Percentiles rank a stretch among this genome's conserved stretches.
Conservation (phyloP, 2,113 vertebrate genomes). For the Tragulus kanchil region DNA sequence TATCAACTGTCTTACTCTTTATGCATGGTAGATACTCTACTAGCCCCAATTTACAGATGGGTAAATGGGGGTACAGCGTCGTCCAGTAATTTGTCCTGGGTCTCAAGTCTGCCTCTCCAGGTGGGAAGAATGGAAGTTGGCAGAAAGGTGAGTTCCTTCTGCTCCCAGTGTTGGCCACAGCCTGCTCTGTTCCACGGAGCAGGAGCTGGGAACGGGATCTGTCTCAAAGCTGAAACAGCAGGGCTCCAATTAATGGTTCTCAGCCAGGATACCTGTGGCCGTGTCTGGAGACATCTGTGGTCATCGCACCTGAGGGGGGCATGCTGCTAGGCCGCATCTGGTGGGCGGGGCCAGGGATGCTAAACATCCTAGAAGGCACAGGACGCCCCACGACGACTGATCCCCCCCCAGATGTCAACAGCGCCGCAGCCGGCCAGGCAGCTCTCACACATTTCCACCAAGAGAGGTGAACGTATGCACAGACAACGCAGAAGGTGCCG, state of each 20-base stretch:
- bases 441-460: not conserved
- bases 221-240: not conserved
- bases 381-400: rapidly evolving
- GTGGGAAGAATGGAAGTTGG: not conserved
- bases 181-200: not conserved
- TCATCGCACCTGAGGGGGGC: not conserved
- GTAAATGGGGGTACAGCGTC: not conserved
- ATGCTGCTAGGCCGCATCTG: not conserved
- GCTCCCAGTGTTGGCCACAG: not conserved
- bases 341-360: not conserved
- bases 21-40: rapidly evolving
- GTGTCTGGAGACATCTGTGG: not conserved
- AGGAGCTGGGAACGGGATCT: rapidly evolving
- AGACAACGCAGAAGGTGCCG: not conserved
- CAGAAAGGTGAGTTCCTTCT: not conserved
- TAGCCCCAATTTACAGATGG: not conserved
- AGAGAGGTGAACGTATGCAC: rapidly evolving
- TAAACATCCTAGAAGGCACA: too few relatives aligned
- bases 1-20: not conserved
- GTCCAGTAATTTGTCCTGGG: not conserved
- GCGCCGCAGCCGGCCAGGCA: rapidly evolving
- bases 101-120: not conserved
- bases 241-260: rapidly evolving
- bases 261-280: not conserved
- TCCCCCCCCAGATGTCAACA: not conserved